A percentile compares a stretch with the other conserved stretches of the same genome.
phyloP scores from a whole-genome alignment of 92 coral and sea anemone species.

The Epizoanthus illoricatus region DNA sequence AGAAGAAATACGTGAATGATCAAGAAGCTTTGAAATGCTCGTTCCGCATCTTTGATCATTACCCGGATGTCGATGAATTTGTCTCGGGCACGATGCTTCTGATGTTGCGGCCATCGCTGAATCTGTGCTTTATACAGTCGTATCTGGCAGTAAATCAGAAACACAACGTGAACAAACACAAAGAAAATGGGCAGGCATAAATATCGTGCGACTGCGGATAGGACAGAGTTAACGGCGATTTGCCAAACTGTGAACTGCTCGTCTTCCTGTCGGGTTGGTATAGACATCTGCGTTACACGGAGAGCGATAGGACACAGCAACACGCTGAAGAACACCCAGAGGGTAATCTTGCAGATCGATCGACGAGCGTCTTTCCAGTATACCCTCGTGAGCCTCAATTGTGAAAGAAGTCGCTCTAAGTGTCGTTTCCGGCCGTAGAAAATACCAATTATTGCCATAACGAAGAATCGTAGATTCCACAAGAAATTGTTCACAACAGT shows the following conservation, averaged over 20 bases:
- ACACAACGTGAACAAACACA: conserved; percentile 48
- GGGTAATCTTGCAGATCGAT: conserved; percentile 14
- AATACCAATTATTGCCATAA: conserved; percentile 51
- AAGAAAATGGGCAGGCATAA: conserved; percentile 56
- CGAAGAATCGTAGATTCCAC: conserved; percentile 60
- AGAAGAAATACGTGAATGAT: conserved; percentile 48
- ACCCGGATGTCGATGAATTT: conserved; percentile 51
- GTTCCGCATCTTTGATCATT: conserved; percentile 48
- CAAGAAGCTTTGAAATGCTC: conserved; percentile 55
- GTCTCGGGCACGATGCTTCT: conserved; percentile 47
- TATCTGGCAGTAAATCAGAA: conserved; percentile 54
- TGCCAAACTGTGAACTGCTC: conserved; percentile 23
- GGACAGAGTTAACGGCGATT: conserved; percentile 18
- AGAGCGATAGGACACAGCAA: conserved; percentile 48
- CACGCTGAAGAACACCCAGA: conserved; percentile 28
- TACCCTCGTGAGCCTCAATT: conserved; percentile 48
- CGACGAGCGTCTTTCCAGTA: conserved; percentile 49
- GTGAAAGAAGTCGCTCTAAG: conserved; percentile 50
- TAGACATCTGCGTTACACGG: conserved; percentile 36
- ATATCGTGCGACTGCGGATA: conserved; percentile 41
- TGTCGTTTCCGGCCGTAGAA: conserved; percentile 58
- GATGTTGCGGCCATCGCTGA: conserved; percentile 48
- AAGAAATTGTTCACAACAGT: conserved; percentile 56
- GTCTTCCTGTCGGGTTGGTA: conserved; percentile 33
- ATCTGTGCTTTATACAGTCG: conserved; percentile 51